Evolutionary conservation across 2,113 vertebrate species (phyloP).

Genomic region (Cynocephalus volans): DNA sequence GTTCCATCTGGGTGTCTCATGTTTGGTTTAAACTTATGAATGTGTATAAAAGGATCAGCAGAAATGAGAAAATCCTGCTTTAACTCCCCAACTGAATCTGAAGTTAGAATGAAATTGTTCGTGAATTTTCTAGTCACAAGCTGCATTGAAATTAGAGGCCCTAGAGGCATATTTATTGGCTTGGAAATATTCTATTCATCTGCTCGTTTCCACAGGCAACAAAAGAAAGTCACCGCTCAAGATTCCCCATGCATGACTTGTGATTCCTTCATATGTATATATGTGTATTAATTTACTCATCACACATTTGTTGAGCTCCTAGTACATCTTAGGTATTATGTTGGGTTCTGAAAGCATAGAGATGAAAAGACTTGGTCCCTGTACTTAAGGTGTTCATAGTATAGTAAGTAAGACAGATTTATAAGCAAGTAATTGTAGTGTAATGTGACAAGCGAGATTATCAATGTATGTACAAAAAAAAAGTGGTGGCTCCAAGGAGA

Average conservation of each 20-base stretch:
- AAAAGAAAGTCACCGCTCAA: slow-evolving; percentile 46
- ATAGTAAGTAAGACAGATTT: not conserved
- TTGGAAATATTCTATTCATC: slow-evolving; percentile 40
- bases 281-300: not conserved
- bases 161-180: slow-evolving; percentile 44
- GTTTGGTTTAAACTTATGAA: slow-evolving; percentile 50
- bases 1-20: not conserved
- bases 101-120: slow-evolving; percentile 51
- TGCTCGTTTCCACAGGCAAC: not conserved
- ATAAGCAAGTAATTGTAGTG: not conserved
- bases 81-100: not conserved
- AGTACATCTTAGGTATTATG: not conserved
- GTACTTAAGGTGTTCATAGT: not conserved
- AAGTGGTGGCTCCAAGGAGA: slow-evolving; percentile 1
- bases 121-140: not conserved
- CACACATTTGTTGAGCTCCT: slow-evolving; percentile 1
- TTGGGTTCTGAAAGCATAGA: not conserved
- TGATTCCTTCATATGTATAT: not conserved
- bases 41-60: not conserved
- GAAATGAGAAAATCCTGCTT: slow-evolving; percentile 41
- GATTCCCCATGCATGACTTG: not conserved
- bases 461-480: not conserved
- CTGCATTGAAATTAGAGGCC: slow-evolving; percentile 25
- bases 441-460: not conserved
- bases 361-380: not conserved